These are phyloP conservation scores for Polyodon spathula DNA, from an alignment of 2,113 vertebrate species.

Conservation along the genomic window DNA sequence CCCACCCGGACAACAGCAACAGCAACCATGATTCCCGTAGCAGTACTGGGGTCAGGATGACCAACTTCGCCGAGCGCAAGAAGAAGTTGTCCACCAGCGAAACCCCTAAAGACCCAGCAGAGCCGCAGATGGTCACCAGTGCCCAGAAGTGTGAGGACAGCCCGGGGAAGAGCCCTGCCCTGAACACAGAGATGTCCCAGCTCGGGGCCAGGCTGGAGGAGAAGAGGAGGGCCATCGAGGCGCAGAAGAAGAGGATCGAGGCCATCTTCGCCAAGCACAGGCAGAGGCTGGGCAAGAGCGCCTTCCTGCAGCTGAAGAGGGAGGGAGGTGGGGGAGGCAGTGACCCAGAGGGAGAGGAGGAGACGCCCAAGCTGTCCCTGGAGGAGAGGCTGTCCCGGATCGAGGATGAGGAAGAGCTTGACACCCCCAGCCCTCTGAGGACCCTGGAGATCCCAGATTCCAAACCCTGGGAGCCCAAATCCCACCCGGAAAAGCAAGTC, in stretches of 20 bases:
- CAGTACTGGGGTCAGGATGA: constrained; percentile 76
- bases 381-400: constrained; percentile 52
- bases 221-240: constrained; percentile 82
- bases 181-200: constrained; percentile 74
- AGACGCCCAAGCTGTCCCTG: constrained; percentile 37
- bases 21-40: constrained; percentile 19
- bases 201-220: constrained; percentile 76
- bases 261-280: constrained; percentile 87
- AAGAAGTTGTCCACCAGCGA: constrained; percentile 58
- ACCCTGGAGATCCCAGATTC: constrained; percentile 24
- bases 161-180: constrained; percentile 59
- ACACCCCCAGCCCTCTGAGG: constrained; percentile 16
- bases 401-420: constrained; percentile 47
- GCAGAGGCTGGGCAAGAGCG: constrained; percentile 76
- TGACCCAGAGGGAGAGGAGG: constrained; percentile 40
- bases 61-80: constrained; percentile 82
- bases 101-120: constrained; percentile 18
- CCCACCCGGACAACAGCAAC: constrained; percentile 23
- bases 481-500: constrained; percentile 43
- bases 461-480: constrained; percentile 23
- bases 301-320: constrained; percentile 76
- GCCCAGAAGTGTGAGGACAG: constrained; percentile 58
- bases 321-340: constrained; percentile 28
- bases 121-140: constrained; percentile 41
- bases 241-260: constrained; percentile 86